Percentiles rank a stretch among this genome's conserved stretches.
These are phyloP conservation scores for Copidosoma floridanum DNA, from an alignment of 1,140 invertebrate species.

Conservation along the genomic window DNA sequence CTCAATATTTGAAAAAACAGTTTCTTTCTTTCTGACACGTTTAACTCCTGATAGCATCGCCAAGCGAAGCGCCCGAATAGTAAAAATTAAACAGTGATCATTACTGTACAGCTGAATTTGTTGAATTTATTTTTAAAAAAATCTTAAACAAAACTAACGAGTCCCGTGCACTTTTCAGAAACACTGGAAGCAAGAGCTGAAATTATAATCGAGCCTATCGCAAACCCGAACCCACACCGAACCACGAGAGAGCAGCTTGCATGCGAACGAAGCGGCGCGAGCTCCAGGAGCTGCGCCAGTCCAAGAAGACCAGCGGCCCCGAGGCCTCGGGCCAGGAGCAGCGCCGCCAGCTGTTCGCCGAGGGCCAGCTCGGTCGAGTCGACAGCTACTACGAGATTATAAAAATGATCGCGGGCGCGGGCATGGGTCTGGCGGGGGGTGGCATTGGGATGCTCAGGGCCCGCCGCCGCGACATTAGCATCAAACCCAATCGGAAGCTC, in stretches of 20 bases:
- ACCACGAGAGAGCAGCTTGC: not conserved
- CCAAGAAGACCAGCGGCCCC: not conserved
- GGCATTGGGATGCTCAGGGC: constrained; percentile 64
- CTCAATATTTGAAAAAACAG: too few relatives aligned
- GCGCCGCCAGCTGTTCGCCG: too few relatives aligned
- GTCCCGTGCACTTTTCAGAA: too few relatives aligned
- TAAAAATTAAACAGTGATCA: too few relatives aligned
- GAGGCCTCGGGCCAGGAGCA: not conserved
- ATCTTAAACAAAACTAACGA: too few relatives aligned
- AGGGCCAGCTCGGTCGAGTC: not conserved
- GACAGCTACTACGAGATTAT: constrained; percentile 8
- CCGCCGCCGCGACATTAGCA: constrained; percentile 67
- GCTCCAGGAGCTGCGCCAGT: constrained; percentile 1
- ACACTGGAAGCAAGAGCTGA: not conserved
- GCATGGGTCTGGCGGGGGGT: constrained; percentile 40
- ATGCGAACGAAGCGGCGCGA: constrained; percentile 4
- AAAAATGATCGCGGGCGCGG: constrained; percentile 47
- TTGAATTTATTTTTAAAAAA: too few relatives aligned
- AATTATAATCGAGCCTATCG: not conserved
- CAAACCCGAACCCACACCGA: not conserved
- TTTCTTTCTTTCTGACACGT: too few relatives aligned
- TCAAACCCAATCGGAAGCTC: constrained; percentile 74
- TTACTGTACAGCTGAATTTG: too few relatives aligned
- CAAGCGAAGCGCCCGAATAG: too few relatives aligned
- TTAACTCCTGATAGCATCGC: too few relatives aligned